Conservation (phyloP, 2,797 vertebrate genomes). For the Mus minutoides region DNA sequence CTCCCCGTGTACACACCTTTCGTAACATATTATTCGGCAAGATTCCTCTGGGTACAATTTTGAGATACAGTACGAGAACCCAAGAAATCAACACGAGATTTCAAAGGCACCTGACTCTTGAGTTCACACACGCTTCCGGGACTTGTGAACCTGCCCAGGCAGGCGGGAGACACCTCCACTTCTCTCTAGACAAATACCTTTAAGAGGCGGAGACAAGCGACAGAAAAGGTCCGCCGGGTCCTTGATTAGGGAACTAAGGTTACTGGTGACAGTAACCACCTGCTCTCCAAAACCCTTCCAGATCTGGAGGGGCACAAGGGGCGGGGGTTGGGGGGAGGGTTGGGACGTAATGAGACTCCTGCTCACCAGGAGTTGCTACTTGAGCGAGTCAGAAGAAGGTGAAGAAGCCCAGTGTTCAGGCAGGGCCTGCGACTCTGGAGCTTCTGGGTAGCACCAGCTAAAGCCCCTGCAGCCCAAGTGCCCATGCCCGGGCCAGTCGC, state of each 20-base stretch:
- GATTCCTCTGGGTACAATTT: constrained; percentile 50
- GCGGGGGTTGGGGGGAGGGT: no score
- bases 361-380: background rate
- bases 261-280: background rate
- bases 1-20: background rate
- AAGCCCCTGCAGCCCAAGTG: background rate
- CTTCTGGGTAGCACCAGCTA: background rate
- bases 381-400: constrained; percentile 33
- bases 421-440: constrained; percentile 58
- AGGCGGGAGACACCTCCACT: constrained; percentile 42
- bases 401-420: constrained; percentile 19
- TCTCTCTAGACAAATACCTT: constrained; percentile 61
- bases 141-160: constrained; percentile 63
- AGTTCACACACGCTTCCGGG: constrained; percentile 63
- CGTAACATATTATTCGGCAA: constrained; percentile 30
- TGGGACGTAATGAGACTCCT: background rate
- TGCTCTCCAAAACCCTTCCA: constrained; percentile 9
- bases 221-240: constrained; percentile 18
- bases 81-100: constrained; percentile 59
- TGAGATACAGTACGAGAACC: background rate
- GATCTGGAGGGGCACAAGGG: background rate
- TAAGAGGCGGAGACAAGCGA: constrained; percentile 56
- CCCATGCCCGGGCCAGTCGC: background rate
- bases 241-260: constrained; percentile 46
- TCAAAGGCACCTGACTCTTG: constrained; percentile 54